Evolutionary conservation across 2,113 vertebrate genomes (phyloP), one percentile per base, ranked within the genome.

Genomic region (Indicator maculatus): DNA sequence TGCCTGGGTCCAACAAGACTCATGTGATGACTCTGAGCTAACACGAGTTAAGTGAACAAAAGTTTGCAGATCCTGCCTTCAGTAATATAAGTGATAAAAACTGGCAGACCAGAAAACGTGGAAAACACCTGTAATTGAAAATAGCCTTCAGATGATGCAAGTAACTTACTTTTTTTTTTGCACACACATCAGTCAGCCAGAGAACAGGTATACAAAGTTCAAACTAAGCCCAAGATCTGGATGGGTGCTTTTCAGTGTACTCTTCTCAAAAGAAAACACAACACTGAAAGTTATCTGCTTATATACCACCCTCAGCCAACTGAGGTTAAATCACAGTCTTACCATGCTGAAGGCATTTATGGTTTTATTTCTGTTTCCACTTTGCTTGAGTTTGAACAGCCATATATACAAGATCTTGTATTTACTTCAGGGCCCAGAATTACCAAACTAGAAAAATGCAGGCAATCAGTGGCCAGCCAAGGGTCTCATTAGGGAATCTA

Each of bases 401-500:
- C 28, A 36, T 45, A 60, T 17, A 78, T 83, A 73, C 41, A 81
- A 80, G 89, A 93, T 67, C 52, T 97, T 74, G 93, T 95, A 93
- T 92, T 90, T 96, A 93, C 93, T 97, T 95, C 92, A 83, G 91
- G 59, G 90, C 87, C 95, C 91, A 90, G 95, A 90, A 88, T 92
- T 94, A 97, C 82, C 88, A 96, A 97, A 96, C 78, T 52, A 96
- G 94, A 94, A 95, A 93, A 96, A 95, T 45, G n/a, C 82, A 94
- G 90, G 90, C 74, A 83, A 93, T 93, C 89, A 94, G 90, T 91
- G 93, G 89, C 91, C 96, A 97, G 96, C 94, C 93, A 94, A 90
- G 83, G 92, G 71, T 90, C 94, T 97, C 91, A 95, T 97, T 97
- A 92, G 53, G 78, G 89, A 97, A 97, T 97, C 94, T 73, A 72